Evolutionary conservation across 2,113 vertebrate species (phyloP).

Genomic region (Charina bottae): DNA sequence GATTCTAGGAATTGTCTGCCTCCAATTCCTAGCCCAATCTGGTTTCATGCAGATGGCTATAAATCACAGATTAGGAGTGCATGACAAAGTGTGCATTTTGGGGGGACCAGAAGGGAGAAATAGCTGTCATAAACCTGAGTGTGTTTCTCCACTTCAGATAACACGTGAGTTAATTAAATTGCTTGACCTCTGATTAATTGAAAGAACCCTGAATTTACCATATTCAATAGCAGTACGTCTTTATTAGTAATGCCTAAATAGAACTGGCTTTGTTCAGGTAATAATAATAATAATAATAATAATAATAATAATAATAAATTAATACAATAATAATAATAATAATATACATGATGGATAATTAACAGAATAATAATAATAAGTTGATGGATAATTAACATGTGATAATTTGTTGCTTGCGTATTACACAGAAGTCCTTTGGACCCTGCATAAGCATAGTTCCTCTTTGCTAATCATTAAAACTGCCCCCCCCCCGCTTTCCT

Average conservation of each 20-base stretch:
- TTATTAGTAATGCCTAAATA: slow-evolving; percentile 19
- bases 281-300: slow-evolving; percentile 10
- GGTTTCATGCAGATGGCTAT: neutral
- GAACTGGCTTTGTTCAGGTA: slow-evolving; percentile 12
- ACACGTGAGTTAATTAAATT: slow-evolving; percentile 28
- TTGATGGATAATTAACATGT: slow-evolving; percentile 28
- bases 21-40: neutral
- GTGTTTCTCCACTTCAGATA: slow-evolving; percentile 27
- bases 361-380: neutral
- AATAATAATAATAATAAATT: too few species aligned
- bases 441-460: too few species aligned
- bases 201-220: slow-evolving; percentile 29
- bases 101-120: neutral
- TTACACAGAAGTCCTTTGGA: too few species aligned
- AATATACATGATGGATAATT: too few species aligned
- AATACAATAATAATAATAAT: neutral
- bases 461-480: too few species aligned
- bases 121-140: slow-evolving; percentile 20
- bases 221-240: slow-evolving; percentile 14
- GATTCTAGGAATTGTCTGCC: neutral
- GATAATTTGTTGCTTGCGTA: too few species aligned
- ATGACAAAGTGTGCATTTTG: slow-evolving; percentile 14
- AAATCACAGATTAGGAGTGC: neutral
- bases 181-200: slow-evolving; percentile 34
- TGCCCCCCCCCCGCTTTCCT: too few species aligned